phyloP scores from a whole-genome alignment of 2,113 vertebrate genomes.

The Salvelinus sp. region DNA sequence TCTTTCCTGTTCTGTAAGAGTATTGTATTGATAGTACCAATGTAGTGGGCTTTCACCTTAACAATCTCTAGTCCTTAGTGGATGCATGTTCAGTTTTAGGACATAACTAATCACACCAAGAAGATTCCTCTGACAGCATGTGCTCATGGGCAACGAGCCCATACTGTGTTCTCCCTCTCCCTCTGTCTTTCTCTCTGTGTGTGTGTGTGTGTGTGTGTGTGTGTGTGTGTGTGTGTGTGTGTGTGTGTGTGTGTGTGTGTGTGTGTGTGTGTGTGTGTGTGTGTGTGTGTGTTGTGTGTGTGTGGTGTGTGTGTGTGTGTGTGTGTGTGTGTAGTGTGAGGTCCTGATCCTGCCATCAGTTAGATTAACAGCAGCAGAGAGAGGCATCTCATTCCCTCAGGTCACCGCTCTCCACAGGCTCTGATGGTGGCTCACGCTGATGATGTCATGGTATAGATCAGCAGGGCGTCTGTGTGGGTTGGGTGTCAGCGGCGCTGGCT shows the following conservation, averaged over 20 bases:
- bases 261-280: constrained; percentile 15
- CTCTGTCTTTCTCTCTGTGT: not conserved
- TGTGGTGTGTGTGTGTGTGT: constrained; percentile 14
- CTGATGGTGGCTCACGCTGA: constrained; percentile 61
- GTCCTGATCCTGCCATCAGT: not conserved
- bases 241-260: constrained; percentile 15
- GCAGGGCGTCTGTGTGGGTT: constrained; percentile 65
- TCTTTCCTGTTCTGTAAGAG: too few species aligned
- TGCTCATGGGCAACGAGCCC: too few species aligned
- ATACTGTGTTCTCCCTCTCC: not conserved
- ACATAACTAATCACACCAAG: not conserved
- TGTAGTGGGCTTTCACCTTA: too few species aligned
- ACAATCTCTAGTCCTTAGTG: too few species aligned
- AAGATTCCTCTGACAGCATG: not conserved
- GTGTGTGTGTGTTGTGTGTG: constrained; percentile 15
- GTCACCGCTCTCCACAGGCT: constrained; percentile 54
- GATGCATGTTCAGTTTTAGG: not conserved
- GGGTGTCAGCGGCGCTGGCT: constrained; percentile 61
- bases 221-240: constrained; percentile 18
- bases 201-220: constrained; percentile 13
- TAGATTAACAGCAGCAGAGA: not conserved
- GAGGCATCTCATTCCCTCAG: constrained; percentile 28
- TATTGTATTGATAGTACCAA: too few species aligned
- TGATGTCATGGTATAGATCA: constrained; percentile 72
- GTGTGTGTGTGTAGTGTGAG: constrained; percentile 8